Evolutionary conservation across 2,797 vertebrate genomes (phyloP), one percentile per base, ranked within the genome.

Genomic region (Apogon talboti): DNA sequence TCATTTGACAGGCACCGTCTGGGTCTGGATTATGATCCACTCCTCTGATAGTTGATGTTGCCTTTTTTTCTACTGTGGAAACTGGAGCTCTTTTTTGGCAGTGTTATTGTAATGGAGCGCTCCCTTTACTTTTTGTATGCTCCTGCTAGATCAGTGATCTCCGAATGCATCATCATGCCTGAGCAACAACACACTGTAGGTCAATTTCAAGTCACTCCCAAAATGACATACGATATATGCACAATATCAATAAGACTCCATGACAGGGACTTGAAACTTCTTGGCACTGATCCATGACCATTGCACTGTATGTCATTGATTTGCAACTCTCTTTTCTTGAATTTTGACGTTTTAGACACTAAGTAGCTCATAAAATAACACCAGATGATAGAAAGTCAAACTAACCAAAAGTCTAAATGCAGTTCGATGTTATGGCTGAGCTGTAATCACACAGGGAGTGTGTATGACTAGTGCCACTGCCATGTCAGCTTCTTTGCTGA

Each of bases 1-100:
- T 60, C 40, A 74, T 82, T 67, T 82, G 62, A 82, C 72, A 76
- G 63, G 48, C 53, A 35, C 7, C 19, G 52, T 40, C 16, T 42
- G 30, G 43, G 73, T 38, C 7, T 21, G 52, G 9, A 63, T 15
- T 63, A 19, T 37, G 11, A 69, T 66, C 46, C 52, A 46, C 45
- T 51, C 7, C 0, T 44, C 18, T 76, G 14, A 30, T 12, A 57
- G 10, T 44, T 13, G 33, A 6, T 16, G 66, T 53, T 62, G 7
- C 19, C 9, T 30, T 28, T 60, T 59, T 53, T 24, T 47, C 24
- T 44, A 18, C 15, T 28, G 53, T 3, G 33, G 33, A 54, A 21
- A 12, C 35, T 18, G 0, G 28, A 16, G 45, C 33, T 55, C 10
- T 28, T 1, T 11, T 21, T 57, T 50, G 48, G 24, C 35, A 44